Conservation (phyloP, 2,797 vertebrate genomes). For the Eleutherodactylus coqui region DNA sequence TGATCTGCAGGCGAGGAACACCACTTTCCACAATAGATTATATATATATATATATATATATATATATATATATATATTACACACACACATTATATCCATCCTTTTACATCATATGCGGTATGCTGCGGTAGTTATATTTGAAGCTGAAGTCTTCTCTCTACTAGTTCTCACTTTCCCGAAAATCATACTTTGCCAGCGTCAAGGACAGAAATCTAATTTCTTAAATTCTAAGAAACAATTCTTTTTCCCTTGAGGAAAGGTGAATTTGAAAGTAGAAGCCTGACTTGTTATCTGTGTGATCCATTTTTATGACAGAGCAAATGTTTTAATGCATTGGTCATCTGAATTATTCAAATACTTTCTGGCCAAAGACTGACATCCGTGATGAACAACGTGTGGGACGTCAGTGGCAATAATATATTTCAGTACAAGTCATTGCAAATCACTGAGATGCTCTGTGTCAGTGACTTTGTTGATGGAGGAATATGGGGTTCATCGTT, state of each 20-base stretch:
- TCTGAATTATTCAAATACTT: constrained; percentile 35
- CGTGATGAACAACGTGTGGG: constrained; percentile 14
- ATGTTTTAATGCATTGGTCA: constrained; percentile 45
- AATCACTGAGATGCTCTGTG: constrained; percentile 14
- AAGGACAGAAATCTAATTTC: constrained; percentile 49
- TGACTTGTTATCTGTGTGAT: constrained; percentile 37
- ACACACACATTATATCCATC: no score
- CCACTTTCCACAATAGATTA: no score
- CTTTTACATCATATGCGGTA: no score
- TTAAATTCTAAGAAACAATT: constrained; percentile 41
- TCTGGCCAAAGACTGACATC: constrained; percentile 24
- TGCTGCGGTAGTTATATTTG: no score
- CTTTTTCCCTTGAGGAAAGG: constrained; percentile 46
- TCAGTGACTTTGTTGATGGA: constrained; percentile 5
- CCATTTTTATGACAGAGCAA: constrained; percentile 50
- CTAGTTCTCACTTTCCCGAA: neutral
- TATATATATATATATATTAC: neutral
- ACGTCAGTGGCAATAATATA: constrained; percentile 18
- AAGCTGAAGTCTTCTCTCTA: neutral
- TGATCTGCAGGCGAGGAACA: no score
- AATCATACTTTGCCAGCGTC: constrained; percentile 15
- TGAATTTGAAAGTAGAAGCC: constrained; percentile 20
- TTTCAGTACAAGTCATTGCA: constrained; percentile 20
- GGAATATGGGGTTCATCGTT: neutral
- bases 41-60: neutral